Evolutionary conservation across 2,113 vertebrate genomes (phyloP), one percentile per base, ranked within the genome.

Genomic region (Neolamprologus sp.): DNA sequence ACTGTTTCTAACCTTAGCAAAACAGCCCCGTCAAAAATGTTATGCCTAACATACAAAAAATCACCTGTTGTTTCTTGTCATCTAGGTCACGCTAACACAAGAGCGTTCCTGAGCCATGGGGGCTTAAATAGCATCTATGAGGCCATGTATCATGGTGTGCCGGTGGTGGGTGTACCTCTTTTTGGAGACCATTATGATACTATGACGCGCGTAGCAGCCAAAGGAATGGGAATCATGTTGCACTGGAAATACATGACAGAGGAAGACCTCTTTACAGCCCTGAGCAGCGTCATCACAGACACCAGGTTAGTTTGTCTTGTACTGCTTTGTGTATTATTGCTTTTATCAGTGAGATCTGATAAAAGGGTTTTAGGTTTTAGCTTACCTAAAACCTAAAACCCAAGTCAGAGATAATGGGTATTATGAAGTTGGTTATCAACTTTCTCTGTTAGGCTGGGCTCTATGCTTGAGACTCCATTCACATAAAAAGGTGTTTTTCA

Each of bases 141-240:
- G 93, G 98, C 98, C 82, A 98, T 99, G 98, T 99, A 99, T 94
- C 99, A 99, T 1, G 98, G 99, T 1, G 98, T 99, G 0, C 98
- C 99, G 0, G 98, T 99, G 51, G 98, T 99, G 57, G 99, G 99
- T 4, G 97, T 99, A 55, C 99, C 99, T 2, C 97, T 99, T 19
- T 99, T 99, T 6, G 99, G 99, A 71, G 99, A 99, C 95, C 99
- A 99, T 91, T 99, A 99, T 0, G 99, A 99, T 91, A 99, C 98
- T 10, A 99, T 99, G 99, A 99, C 98, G 1, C 97, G 99, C 1
- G 98, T 99, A 65, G 97, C 98, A 86, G 98, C 99, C 60, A 99
- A 99, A 96, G 98, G 99, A 60, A 99, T 99, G 99, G 99, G 99
- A 11, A 96, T 99, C 86, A 95, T 98, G 96, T 91, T 99, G 3